Evolutionary conservation across 2,797 vertebrate species (phyloP).

Genomic region (Podargus strigoides): DNA sequence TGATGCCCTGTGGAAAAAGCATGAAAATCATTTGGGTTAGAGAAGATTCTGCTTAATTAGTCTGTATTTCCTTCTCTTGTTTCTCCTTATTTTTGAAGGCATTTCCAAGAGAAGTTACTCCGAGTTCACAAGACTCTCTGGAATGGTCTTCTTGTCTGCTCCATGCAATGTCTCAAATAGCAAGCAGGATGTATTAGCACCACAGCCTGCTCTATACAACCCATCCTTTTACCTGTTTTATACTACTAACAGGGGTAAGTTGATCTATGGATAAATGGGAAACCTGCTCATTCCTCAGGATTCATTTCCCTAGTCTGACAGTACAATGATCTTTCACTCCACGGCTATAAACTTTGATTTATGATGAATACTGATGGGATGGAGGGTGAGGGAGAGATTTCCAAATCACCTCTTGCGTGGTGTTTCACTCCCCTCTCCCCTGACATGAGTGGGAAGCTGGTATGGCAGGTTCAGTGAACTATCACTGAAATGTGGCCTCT

Average conservation of each 20-base stretch:
- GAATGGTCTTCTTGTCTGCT: not conserved
- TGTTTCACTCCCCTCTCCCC: not conserved
- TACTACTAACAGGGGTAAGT: not conserved
- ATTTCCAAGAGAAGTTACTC: not conserved
- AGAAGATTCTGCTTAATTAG: constrained; percentile 35
- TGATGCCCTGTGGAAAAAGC: constrained; percentile 29
- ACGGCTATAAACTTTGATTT: not conserved
- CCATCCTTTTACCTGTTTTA: not conserved
- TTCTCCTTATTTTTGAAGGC: not conserved
- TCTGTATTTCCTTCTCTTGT: not conserved
- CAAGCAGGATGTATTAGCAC: not conserved
- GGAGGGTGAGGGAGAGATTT: not conserved
- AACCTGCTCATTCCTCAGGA: not conserved
- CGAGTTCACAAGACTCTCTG: not conserved
- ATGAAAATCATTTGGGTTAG: constrained; percentile 5
- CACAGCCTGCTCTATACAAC: not conserved
- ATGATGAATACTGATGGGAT: not conserved
- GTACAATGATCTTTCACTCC: not conserved
- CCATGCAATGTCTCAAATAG: not conserved
- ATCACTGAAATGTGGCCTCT: not conserved
- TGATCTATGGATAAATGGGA: not conserved
- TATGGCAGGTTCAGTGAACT: not conserved
- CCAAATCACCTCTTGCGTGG: not conserved
- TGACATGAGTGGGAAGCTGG: not conserved
- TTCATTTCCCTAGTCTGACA: constrained; percentile 8